Conservation (phyloP, 92 coral and sea anemone species). For the Zoanthus solanderi region DNA sequence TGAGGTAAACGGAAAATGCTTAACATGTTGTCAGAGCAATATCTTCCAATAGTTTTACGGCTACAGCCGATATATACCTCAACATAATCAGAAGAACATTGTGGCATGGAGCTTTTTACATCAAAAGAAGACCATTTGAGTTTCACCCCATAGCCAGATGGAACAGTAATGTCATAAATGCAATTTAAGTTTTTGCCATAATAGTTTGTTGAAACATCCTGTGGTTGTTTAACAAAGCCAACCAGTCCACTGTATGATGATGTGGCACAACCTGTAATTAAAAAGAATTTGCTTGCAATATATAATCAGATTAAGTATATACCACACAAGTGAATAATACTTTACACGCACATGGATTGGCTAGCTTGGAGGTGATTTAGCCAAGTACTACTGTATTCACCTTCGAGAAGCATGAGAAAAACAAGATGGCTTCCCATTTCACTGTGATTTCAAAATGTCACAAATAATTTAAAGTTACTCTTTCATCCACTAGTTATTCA, state of each 20-base stretch:
- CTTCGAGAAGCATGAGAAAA: no score
- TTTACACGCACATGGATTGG: no score
- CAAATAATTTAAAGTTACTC: no score
- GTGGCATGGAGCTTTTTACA: conserved; percentile 74
- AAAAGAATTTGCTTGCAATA: not conserved
- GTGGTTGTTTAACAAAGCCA: not conserved
- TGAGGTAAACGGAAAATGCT: conserved; percentile 24
- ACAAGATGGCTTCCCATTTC: no score
- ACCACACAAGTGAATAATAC: no score
- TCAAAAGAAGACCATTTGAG: conserved; percentile 69
- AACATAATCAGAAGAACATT: conserved; percentile 69
- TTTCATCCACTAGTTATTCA: no score
- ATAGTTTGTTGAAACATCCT: not conserved
- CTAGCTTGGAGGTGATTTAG: no score
- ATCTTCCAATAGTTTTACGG: conserved; percentile 65
- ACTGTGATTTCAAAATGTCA: no score
- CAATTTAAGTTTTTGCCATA: conserved; percentile 65
- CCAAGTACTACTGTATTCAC: no score
- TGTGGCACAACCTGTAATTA: not conserved
- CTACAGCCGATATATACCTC: conserved; percentile 76
- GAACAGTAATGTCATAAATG: conserved; percentile 58
- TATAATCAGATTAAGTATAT: no score
- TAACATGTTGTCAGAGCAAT: conserved; percentile 68
- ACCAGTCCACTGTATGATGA: not conserved
- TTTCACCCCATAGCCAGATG: conserved; percentile 39